phyloP scores from a whole-genome alignment of 2,113 vertebrate genomes.

The Azemiops feae region DNA sequence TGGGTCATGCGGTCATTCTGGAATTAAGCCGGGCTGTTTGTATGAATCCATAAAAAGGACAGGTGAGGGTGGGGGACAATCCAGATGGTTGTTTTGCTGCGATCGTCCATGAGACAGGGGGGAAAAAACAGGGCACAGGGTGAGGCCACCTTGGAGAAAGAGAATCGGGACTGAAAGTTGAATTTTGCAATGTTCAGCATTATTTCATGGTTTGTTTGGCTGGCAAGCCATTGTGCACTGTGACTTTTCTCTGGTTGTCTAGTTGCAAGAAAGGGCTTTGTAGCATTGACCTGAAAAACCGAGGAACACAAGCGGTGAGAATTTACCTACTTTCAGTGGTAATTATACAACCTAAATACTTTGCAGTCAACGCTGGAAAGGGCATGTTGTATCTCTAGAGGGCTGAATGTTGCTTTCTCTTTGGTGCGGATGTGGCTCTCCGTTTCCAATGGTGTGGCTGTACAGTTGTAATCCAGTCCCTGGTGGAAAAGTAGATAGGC shows the following conservation, averaged over 20 bases:
- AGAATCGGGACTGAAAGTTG: background rate
- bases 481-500: background rate
- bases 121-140: no score
- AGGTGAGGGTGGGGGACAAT: accelerated
- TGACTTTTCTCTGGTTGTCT: background rate
- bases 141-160: background rate
- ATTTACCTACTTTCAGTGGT: background rate
- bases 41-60: background rate
- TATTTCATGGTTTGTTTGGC: no score
- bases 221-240: background rate
- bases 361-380: background rate
- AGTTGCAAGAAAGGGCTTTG: background rate
- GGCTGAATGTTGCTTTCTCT: background rate
- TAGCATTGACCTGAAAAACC: background rate
- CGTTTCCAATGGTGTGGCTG: background rate
- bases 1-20: background rate
- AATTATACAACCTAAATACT: background rate
- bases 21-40: background rate
- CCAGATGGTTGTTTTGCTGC: background rate
- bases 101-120: background rate
- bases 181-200: background rate
- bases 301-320: background rate
- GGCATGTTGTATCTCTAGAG: background rate
- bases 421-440: background rate
- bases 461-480: background rate